Percentiles rank a stretch among this genome's conserved stretches.
phyloP scores from a whole-genome alignment of 1,140 invertebrate species.

The Yoshiicerus persimilis region DNA sequence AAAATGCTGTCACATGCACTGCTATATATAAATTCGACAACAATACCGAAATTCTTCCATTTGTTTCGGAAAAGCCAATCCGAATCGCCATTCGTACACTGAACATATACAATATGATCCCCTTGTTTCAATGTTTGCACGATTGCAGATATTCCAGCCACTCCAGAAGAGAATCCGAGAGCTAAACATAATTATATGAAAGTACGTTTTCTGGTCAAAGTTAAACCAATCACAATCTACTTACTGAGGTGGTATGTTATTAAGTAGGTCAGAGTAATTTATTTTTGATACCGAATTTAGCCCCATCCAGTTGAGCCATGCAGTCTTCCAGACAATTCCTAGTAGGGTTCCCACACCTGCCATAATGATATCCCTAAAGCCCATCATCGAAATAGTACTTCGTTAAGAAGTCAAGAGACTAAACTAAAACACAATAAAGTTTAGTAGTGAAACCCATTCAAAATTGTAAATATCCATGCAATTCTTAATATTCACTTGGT shows the following conservation, averaged over 20 bases:
- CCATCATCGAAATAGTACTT: background rate
- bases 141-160: constrained; percentile 79
- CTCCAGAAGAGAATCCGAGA: constrained; percentile 83
- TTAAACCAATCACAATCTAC: background rate
- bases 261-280: too few relatives aligned
- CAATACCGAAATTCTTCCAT: constrained; percentile 45
- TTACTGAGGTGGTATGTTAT: too few relatives aligned
- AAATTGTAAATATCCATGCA: background rate
- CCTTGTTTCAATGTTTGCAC: constrained; percentile 74
- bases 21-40: constrained; percentile 42
- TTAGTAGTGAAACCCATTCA: background rate
- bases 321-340: constrained; percentile 84
- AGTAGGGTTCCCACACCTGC: constrained; percentile 92
- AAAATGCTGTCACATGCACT: constrained; percentile 37
- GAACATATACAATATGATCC: constrained; percentile 87
- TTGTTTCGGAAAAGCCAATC: constrained; percentile 44
- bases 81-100: constrained; percentile 91
- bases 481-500: background rate
- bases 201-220: background rate
- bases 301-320: constrained; percentile 87
- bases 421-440: background rate
- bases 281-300: constrained; percentile 70
- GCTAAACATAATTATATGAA: constrained; percentile 51
- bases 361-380: constrained; percentile 83
- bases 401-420: background rate